Conservation (phyloP, 2,797 vertebrate genomes). For the Lacerta agilis region DNA sequence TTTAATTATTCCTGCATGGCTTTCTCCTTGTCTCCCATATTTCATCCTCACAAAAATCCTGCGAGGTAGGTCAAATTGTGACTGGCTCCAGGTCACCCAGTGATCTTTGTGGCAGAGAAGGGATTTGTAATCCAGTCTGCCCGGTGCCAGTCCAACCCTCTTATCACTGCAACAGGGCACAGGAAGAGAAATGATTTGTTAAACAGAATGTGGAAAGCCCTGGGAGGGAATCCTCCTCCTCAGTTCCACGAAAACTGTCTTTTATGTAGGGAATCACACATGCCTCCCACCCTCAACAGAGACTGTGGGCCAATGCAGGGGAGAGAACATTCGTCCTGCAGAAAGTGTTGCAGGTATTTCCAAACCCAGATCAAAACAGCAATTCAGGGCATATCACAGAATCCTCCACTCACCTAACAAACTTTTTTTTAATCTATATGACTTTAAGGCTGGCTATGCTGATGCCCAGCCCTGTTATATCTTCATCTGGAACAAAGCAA, state of each 20-base stretch:
- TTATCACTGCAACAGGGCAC: background rate
- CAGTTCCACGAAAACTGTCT: too few species aligned
- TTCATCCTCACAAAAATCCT: background rate
- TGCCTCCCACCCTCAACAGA: background rate
- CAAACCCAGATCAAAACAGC: background rate
- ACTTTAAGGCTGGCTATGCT: background rate
- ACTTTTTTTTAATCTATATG: too few species aligned
- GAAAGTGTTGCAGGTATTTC: background rate
- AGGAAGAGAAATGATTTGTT: too few species aligned
- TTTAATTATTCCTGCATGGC: too few species aligned
- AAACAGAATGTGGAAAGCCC: background rate
- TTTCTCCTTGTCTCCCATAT: background rate
- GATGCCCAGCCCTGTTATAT: background rate
- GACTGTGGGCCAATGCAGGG: background rate
- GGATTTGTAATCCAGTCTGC: background rate
- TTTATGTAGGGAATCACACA: background rate
- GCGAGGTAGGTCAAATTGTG: background rate
- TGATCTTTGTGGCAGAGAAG: background rate
- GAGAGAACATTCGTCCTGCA: background rate
- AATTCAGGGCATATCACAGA: background rate
- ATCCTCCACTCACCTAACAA: too few species aligned
- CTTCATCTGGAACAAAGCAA: background rate
- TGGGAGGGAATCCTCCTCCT: background rate
- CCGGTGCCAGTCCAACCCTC: too few species aligned
- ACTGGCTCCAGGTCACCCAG: too few species aligned